Conservation (phyloP, 1,140 invertebrate genomes). For the Trichonephila clavipes region DNA sequence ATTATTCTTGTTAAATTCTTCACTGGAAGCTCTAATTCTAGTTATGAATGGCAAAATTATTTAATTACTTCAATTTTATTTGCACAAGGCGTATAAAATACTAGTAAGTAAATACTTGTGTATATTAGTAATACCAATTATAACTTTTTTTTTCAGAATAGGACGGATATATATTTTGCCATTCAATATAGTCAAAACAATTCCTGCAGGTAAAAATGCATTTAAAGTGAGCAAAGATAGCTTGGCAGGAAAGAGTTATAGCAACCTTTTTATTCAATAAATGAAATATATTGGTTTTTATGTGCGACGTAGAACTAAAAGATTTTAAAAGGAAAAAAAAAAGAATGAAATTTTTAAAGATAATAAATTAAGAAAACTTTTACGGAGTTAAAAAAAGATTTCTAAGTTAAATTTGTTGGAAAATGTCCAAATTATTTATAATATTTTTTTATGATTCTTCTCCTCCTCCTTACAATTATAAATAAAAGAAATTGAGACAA, state of each 20-base stretch:
- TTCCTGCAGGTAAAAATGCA: not conserved
- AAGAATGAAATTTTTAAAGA: no score
- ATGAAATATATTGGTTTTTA: not conserved
- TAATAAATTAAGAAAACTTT: no score
- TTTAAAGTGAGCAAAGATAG: conserved; percentile 4
- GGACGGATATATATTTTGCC: not conserved
- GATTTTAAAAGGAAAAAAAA: no score
- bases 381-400: no score
- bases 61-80: not conserved
- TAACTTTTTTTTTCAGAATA: not conserved
- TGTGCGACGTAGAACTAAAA: no score
- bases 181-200: not conserved
- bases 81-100: not conserved
- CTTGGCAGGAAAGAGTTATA: conserved; percentile 5
- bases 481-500: no score
- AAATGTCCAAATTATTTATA: no score
- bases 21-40: not conserved
- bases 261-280: not conserved
- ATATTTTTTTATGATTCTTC: no score
- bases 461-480: no score
- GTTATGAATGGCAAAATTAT: not conserved
- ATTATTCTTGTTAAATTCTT: not conserved
- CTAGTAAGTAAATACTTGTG: no score
- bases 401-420: no score
- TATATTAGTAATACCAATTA: not conserved